phyloP scores from a whole-genome alignment of 2,888 invertebrate species.

The Lasioglossum calceatum region DNA sequence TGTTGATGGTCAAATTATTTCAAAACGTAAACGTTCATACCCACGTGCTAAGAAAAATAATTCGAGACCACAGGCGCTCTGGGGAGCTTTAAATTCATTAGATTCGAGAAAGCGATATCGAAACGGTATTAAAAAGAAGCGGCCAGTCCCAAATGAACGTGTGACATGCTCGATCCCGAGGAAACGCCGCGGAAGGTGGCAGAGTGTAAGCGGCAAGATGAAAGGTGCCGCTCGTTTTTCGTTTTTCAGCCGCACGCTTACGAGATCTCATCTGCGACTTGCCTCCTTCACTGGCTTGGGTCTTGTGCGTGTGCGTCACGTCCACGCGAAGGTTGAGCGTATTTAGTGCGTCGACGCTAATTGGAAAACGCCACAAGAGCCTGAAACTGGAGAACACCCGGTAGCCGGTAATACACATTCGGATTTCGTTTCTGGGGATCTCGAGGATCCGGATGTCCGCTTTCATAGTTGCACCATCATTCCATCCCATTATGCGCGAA shows the following conservation, averaged over 20 bases:
- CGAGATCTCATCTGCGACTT: conserved; percentile 49
- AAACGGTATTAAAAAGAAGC: conserved; percentile 11
- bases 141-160: conserved; percentile 24
- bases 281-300: conserved; percentile 9
- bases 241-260: conserved; percentile 63
- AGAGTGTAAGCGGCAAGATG: conserved; percentile 69
- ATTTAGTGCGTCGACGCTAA: conserved; percentile 71
- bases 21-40: background rate
- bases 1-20: background rate
- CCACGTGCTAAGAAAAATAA: background rate
- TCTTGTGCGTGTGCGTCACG: conserved; percentile 6
- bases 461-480: background rate
- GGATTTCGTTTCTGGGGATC: conserved; percentile 25
- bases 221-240: conserved; percentile 62
- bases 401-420: conserved; percentile 50
- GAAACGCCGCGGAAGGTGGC: conserved; percentile 36
- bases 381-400: conserved; percentile 63
- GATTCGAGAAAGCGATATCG: background rate
- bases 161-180: background rate
- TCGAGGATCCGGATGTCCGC: conserved; percentile 52
- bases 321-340: conserved; percentile 50
- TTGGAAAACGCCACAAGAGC: conserved; percentile 62
- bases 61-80: background rate
- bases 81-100: background rate
- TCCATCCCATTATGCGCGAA: background rate